phyloP scores from a whole-genome alignment of 2,113 vertebrate genomes.

The Microcebus ravelobensis region DNA sequence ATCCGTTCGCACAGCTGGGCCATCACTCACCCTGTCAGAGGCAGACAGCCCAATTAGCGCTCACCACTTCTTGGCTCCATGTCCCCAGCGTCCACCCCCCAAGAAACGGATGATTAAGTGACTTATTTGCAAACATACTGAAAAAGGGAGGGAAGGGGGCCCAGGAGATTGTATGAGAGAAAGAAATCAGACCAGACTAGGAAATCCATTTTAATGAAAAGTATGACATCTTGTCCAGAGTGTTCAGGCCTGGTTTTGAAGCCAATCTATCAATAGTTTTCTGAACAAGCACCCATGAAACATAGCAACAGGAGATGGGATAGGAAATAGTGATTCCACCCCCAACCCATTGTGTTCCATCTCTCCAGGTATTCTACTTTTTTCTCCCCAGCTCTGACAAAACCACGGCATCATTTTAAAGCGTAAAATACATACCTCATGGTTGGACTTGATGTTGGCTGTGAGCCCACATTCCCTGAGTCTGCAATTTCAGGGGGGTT shows the following conservation, averaged over 20 bases:
- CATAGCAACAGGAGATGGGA: neutral
- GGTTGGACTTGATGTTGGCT: neutral
- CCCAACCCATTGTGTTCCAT: accelerated
- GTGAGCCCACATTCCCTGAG: neutral
- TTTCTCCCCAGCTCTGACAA: neutral
- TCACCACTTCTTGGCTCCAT: neutral
- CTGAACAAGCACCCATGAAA: neutral
- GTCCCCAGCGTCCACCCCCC: neutral
- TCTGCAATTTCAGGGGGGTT: neutral
- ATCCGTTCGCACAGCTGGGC: constrained; percentile 24
- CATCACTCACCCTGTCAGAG: neutral
- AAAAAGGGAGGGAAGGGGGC: neutral
- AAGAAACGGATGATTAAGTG: constrained; percentile 57
- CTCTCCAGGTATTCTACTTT: neutral
- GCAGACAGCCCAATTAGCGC: constrained; percentile 44
- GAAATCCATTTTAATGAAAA: neutral
- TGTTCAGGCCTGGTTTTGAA: neutral
- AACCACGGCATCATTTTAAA: neutral
- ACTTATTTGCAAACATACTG: neutral
- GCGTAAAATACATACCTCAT: neutral
- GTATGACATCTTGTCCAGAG: accelerated
- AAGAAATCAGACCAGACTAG: neutral
- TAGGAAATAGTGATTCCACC: neutral
- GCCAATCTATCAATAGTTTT: neutral
- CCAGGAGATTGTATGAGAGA: neutral